These are phyloP conservation scores for Leptinotarsa rubiginosa DNA, from an alignment of 2,888 invertebrate species.

Conservation along the genomic window DNA sequence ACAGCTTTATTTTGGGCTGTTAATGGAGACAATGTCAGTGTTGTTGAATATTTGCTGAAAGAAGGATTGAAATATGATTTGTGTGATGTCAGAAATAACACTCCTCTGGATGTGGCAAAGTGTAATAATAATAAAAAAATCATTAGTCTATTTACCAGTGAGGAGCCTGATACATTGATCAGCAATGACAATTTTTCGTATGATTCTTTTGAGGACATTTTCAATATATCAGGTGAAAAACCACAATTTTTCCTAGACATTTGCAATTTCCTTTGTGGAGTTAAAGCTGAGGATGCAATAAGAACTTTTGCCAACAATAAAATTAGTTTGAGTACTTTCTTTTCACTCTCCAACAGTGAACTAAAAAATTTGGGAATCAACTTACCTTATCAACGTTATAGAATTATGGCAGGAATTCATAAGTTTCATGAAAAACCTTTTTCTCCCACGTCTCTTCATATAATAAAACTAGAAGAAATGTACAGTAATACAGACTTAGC, in stretches of 20 bases:
- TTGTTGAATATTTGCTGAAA: conserved; percentile 70
- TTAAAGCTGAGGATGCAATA: conserved; percentile 70
- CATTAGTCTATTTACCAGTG: conserved; percentile 65
- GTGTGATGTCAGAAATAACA: conserved; percentile 68
- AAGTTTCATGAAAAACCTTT: conserved; percentile 73
- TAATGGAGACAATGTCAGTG: conserved; percentile 69
- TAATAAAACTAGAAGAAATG: conserved; percentile 61
- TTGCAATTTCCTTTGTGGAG: conserved; percentile 70
- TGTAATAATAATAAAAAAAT: conserved; percentile 69
- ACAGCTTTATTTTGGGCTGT: conserved; percentile 75
- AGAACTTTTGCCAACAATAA: conserved; percentile 66
- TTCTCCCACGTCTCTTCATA: conserved; percentile 66
- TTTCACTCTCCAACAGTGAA: conserved; percentile 71
- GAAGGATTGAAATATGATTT: conserved; percentile 68
- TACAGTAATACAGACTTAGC: conserved; percentile 70
- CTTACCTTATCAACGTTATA: conserved; percentile 72
- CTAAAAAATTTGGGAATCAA: conserved; percentile 71
- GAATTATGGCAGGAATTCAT: conserved; percentile 69
- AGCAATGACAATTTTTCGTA: conserved; percentile 36
- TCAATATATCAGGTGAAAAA: conserved; percentile 58
- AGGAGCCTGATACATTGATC: conserved; percentile 57
- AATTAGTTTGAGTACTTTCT: conserved; percentile 70
- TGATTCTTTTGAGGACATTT: conserved; percentile 51
- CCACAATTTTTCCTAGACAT: conserved; percentile 70
- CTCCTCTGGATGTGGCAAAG: conserved; percentile 69